Percentiles rank a stretch among this genome's conserved stretches.
Conservation (phyloP, 2,888 invertebrate species). For the Epirrhoe alternata region DNA sequence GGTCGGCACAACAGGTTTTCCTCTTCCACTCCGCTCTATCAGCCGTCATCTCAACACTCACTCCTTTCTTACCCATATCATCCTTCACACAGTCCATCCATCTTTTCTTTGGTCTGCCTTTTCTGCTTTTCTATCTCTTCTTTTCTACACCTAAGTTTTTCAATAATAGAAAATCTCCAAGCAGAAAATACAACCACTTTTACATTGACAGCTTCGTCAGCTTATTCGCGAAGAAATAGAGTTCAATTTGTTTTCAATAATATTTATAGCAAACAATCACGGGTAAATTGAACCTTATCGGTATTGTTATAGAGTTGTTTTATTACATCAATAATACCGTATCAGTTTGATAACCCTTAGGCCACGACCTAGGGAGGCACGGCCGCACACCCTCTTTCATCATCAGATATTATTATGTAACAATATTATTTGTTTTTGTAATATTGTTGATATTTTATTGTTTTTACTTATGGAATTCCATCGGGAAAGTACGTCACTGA, state of each 20-base stretch:
- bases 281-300: constrained; percentile 12
- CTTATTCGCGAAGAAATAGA: constrained; percentile 5
- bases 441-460: neutral
- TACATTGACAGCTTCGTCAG: neutral
- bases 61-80: no score
- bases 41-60: no score
- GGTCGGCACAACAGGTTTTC: no score
- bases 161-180: no score
- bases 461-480: neutral
- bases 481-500: no score
- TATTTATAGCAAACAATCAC: neutral
- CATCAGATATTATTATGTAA: constrained; percentile 17
- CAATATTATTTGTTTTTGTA: constrained; percentile 23
- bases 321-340: constrained; percentile 6
- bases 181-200: neutral
- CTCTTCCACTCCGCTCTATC: no score
- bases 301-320: constrained; percentile 12
- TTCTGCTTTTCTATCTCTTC: no score
- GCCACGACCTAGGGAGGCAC: constrained; percentile 26
- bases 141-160: no score
- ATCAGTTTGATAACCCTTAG: constrained; percentile 26
- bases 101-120: no score
- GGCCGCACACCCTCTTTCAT: constrained; percentile 34
- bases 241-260: constrained; percentile 9
- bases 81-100: no score